Evolutionary conservation across 92 coral and sea anemone genomes (phyloP), one percentile per base, ranked within the genome.

Genomic region (Pocillopora grandis): DNA sequence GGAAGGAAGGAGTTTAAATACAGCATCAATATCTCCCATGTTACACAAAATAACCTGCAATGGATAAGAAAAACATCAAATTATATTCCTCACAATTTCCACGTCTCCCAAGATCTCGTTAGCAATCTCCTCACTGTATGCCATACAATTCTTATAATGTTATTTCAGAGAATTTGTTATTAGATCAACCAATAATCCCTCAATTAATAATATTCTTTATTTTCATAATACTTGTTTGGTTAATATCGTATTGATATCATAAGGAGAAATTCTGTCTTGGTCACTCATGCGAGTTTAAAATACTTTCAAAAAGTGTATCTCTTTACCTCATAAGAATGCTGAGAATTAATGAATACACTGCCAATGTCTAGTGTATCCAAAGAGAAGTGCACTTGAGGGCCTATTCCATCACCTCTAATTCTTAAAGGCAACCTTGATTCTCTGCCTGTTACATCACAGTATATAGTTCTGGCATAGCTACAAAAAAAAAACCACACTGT

Each of bases 21-120:
- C 95, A 11, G 99, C 97, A 89, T 97, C 99, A 56, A 97, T 97
- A 72, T 97, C 99, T 2, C 99, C 99, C 77, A 92, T 97, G 86
- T 97, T 97, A 77, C 92, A 82, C 71, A 94, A 83, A 64, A 97
- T 87, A 72, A 94, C 95, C 99, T 97, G 75, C 56, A 77, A 58
- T n/a, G 52, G 52, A 42, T 52, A 80, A 33, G 9, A 16, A 56
- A 58, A 48, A 12, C 20, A 75, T 23, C 6, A 2, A 19, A 23
- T 33, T 0, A 23, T 10, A 68, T 19, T 12, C n/a, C 16, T 1
- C 13, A 42, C 11, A 77, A 18, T 23, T n/a, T 58, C 13, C 21
- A 35, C 10, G 48, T 9, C 21, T 27, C 31, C 31, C 31, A 27
- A 27, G 31, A 27, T 27, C 31, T 27, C 31, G 1, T 27, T 27